Base-by-base conservation (phyloP, 1,140 invertebrate genomes). In the Yoshiicerus persimilis region DNA sequence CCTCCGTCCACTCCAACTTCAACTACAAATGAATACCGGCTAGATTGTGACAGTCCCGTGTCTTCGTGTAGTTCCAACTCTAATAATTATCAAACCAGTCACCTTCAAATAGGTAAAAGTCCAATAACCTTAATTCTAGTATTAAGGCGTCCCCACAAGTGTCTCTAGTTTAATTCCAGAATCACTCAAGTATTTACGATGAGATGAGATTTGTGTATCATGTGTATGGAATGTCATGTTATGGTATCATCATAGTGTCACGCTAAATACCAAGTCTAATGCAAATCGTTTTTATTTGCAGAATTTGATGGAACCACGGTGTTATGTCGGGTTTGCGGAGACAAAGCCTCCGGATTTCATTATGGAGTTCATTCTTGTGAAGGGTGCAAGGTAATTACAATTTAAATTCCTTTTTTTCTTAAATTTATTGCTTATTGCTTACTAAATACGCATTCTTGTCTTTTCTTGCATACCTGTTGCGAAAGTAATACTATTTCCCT, bases 351-450 rank as follows among this genome's bases (percentile, higher is more conserved):
- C 84, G 99, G 99, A 34, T 99, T 99, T 93, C 98, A 99, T 93
- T 99, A 99, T 95, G 99, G 98, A 38, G 98, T 99, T 89, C 99
- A 99, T 91, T 99, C 98, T 86, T 99, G 99, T 93, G 99, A 99
- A 94, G 99, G 99, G 91, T 99, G 99, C 94, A 99, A 99, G 96
- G 98, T 99, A 94, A 96, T 95, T 93, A 16, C 13, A 47, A 56
- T 56, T 56, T 47, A 13, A 47, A n/a, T n/a, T n/a, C 41, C n/a
- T 20, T 11, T 56, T 56, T 2, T 1, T 56, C 16, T 56, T 16
- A n/a, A 56, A 1, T n/a, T n/a, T n/a, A n/a, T n/a, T 16, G 47
- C 47, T 56, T 56, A 56, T 5, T 56, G 47, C 47, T n/a, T 56
- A 5, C 0, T 16, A 56, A 4, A 0, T n/a, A 47, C n/a, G n/a